Percentiles rank a stretch among this genome's conserved stretches.
phyloP scores from a whole-genome alignment of 2,797 vertebrate genomes.

The Enteromius argenteus region DNA sequence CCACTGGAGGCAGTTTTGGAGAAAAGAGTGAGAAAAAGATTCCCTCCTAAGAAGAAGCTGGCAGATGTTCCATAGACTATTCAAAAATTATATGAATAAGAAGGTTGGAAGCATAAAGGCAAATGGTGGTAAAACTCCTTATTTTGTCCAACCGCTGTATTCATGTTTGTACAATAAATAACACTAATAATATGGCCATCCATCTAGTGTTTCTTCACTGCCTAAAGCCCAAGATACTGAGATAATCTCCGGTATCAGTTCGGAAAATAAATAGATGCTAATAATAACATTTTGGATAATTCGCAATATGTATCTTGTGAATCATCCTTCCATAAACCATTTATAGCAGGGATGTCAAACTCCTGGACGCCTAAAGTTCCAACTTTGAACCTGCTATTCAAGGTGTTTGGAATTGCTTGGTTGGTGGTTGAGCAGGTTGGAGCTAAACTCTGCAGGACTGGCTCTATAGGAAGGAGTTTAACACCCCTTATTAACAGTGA shows the following conservation, averaged over 20 bases:
- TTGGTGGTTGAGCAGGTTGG: not conserved
- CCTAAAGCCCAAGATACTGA: not conserved
- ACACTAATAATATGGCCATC: not conserved
- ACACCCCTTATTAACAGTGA: not conserved
- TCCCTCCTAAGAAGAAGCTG: not conserved
- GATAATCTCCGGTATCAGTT: no score
- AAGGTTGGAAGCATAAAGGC: not conserved
- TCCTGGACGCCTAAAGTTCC: not conserved
- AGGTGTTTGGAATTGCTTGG: not conserved
- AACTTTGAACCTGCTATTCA: not conserved
- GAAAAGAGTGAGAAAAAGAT: not conserved
- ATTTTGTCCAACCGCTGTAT: not conserved
- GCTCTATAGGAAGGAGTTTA: not conserved
- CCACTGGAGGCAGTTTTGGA: not conserved
- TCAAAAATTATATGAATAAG: not conserved
- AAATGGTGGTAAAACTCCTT: not conserved
- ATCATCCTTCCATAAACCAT: not conserved
- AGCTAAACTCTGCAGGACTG: not conserved
- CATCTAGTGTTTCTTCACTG: not conserved
- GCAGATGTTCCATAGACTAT: not conserved
- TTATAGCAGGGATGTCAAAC: not conserved
- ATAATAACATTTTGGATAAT: not conserved
- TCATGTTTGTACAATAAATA: not conserved
- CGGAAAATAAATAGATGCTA: not conserved
- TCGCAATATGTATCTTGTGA: not conserved